Conservation (phyloP, 2,888 invertebrate genomes). For the Synergus itoensis region DNA sequence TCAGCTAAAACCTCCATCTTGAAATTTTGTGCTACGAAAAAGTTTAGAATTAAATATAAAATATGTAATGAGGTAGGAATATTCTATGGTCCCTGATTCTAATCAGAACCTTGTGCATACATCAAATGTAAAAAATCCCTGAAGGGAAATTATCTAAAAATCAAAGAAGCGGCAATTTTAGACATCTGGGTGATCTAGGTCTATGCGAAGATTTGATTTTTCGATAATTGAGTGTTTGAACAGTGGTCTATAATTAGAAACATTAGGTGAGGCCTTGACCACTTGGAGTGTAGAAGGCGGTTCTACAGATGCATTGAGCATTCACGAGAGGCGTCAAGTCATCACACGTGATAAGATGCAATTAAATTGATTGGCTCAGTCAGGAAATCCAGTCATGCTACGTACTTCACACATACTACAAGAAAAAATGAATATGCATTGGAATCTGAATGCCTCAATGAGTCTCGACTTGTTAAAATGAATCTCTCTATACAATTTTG, state of each 20-base stretch:
- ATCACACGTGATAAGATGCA: conserved; percentile 67
- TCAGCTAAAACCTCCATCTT: too few relatives aligned
- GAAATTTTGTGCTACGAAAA: too few relatives aligned
- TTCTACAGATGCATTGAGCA: conserved; percentile 60
- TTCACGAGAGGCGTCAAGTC: conserved; percentile 61
- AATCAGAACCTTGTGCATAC: conserved; percentile 14
- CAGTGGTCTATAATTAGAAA: conserved; percentile 68
- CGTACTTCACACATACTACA: background rate
- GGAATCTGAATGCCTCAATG: background rate
- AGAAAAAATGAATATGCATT: conserved; percentile 5
- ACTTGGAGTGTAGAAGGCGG: conserved; percentile 47
- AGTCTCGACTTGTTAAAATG: background rate
- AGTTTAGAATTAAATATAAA: background rate
- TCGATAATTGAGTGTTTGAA: conserved; percentile 72
- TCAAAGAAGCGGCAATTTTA: conserved; percentile 40
- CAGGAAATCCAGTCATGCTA: background rate
- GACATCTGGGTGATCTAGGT: conserved; percentile 47
- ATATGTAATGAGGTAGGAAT: background rate
- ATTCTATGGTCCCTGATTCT: background rate
- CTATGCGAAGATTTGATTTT: conserved; percentile 61
- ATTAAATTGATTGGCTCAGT: conserved; percentile 68
- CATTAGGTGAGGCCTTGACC: conserved; percentile 54
- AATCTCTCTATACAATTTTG: background rate
- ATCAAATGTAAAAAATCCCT: conserved; percentile 39
- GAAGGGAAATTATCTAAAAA: conserved; percentile 44